Evolutionary conservation across 2,113 vertebrate species (phyloP).

Genomic region (Orycteropus afer): DNA sequence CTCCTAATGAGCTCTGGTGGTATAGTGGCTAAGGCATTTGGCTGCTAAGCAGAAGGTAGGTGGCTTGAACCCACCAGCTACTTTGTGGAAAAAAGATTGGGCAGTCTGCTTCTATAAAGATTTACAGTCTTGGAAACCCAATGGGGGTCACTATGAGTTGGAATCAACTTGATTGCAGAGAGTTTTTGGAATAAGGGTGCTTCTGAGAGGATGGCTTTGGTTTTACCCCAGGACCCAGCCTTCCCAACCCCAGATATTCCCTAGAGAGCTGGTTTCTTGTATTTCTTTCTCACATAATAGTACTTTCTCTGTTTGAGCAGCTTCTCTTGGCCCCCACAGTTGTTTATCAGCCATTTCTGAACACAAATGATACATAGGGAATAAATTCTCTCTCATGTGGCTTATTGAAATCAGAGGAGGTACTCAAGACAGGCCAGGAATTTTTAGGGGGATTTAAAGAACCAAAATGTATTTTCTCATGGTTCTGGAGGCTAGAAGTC

Average conservation of each 20-base stretch:
- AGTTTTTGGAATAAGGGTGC: background rate
- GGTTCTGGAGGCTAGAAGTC: background rate
- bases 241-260: background rate
- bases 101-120: too few species aligned
- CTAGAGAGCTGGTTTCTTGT: background rate
- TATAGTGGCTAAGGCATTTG: too few species aligned
- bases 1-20: too few species aligned
- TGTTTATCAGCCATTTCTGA: background rate
- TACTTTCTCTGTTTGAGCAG: background rate
- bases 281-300: background rate
- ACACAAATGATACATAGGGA: background rate
- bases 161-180: too few species aligned
- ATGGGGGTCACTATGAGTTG: too few species aligned
- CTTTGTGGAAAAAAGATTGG: too few species aligned
- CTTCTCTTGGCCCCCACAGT: background rate
- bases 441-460: background rate
- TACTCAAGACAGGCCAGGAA: background rate
- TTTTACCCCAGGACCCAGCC: background rate
- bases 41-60: too few species aligned
- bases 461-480: background rate
- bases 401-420: background rate
- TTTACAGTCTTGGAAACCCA: too few species aligned
- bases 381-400: fast-evolving
- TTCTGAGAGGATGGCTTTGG: fast-evolving
- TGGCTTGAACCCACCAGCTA: too few species aligned